Conservation (phyloP, 2,797 vertebrate species). For the Acanthis flammea region DNA sequence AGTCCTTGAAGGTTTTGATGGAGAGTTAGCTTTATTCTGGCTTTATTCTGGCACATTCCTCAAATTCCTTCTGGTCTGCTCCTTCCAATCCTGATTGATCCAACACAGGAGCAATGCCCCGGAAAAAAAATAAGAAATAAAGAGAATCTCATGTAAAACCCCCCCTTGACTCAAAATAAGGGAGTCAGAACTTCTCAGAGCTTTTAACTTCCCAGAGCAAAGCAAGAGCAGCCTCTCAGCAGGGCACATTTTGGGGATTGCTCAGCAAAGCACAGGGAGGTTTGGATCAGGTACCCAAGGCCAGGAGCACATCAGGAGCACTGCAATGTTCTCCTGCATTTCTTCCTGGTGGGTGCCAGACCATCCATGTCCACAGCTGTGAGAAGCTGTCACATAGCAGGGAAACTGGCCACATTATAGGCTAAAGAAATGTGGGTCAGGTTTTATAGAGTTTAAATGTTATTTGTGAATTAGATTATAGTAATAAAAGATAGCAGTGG, state of each 20-base stretch:
- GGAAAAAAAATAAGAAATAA: not conserved
- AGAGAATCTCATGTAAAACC: not conserved
- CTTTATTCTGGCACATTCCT: not conserved
- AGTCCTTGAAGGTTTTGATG: not conserved
- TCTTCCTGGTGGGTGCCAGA: not conserved
- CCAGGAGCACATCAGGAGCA: not conserved
- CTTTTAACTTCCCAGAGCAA: not conserved
- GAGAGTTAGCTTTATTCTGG: not conserved
- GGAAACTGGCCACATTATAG: not conserved
- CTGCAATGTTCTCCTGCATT: not conserved
- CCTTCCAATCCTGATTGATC: not conserved
- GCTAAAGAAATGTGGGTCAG: conserved; percentile 20
- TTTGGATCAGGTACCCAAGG: not conserved
- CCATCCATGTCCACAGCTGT: not conserved
- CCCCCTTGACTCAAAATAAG: not conserved
- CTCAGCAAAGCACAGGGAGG: not conserved
- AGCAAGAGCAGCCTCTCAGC: not conserved
- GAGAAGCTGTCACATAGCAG: not conserved
- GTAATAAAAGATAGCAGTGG: conserved; percentile 45
- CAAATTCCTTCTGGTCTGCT: not conserved
- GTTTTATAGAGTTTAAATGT: conserved; percentile 43
- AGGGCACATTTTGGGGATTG: not conserved
- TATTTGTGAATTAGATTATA: conserved; percentile 50
- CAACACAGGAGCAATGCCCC: not conserved
- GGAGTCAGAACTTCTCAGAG: not conserved